Base-by-base conservation (phyloP, 2,888 invertebrate genomes). In the Gymnocheta viridis region DNA sequence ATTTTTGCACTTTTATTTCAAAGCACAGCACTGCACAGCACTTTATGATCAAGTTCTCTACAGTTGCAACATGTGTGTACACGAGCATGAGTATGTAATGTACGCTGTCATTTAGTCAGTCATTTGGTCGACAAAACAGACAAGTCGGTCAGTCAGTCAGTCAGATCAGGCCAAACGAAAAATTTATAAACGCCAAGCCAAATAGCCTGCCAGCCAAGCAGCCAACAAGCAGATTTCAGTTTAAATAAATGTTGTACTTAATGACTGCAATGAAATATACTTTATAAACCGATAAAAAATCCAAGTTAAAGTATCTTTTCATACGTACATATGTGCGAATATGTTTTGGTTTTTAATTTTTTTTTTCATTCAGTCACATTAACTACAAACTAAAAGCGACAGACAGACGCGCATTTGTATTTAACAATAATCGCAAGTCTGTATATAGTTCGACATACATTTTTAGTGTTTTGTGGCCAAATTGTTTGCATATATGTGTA, bases 181-280 rank as follows among this genome's bases (percentile, higher is more conserved):
- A n/a, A n/a, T n/a, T n/a, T n/a, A n/a, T n/a, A n/a, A n/a, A n/a
- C n/a, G 58, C 35, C 47, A 44, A 47, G 27, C 17, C 9, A 6
- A 38, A 10, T 22, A 32, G 54, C 29, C 66, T 41, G 54, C 56
- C 27, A 49, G 60, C 49, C 62, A 54, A n/a, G 32, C 32, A 41
- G 58, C 44, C 69, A 62, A 74, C 62, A 76, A 69, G 62, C 69
- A 81, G 84, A 84, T 84, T 81, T 84, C 73, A 81, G 77, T 84
- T 84, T 81, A 85, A 79, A 80, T 82, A 85, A 82, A 85, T 82
- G 84, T 84, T 83, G 86, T 84, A 86, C 86, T 85, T 86, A 86
- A 86, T 86, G 86, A 86, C 78, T 86, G 86, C 86, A 86, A 86
- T 86, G 86, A 86, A 86, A 86, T 86, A 86, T 86, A 85, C 86